Base-by-base conservation (phyloP, 64 coral and sea anemone genomes). In the Montipora foliosa region DNA sequence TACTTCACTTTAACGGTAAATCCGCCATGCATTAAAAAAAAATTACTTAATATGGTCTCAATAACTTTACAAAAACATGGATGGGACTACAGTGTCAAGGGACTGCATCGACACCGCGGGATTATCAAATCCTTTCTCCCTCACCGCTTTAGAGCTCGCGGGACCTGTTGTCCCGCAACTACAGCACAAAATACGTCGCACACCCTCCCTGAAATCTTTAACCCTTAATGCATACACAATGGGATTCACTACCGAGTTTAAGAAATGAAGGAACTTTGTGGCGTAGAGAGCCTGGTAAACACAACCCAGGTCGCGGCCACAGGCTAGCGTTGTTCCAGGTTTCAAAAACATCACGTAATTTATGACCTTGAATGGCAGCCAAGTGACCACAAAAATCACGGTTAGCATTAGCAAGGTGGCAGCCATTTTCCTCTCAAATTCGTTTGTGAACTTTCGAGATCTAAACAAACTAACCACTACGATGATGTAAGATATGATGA, bases 11-110 rank as follows among this genome's bases (percentile, higher is more conserved):
- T 37, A 37, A 37, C 1, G 37, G 37, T 37, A 37, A 37, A 37
- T 37, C 37, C 37, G 37, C 37, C 37, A 37, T 37, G 37, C 37
- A 37, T 37, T 37, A 37, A 37, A 37, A 37, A 37, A 37, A 37
- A 37, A 37, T 37, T 37, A 37, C 37, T 37, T 37, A 37, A 37
- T 37, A 37, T 37, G 37, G 37, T 57, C 53, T 57, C 2, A 57
- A 57, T 57, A 57, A 57, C 53, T 71, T 86, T 86, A 86, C 82
- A 86, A 67, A 71, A 71, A 86, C 82, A 86, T 86, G 10, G 82
- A 86, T 44, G 82, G 82, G 45, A 86, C 82, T 71, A 22, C 66
- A 24, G 82, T 71, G 13, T 86, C 82, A 8, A 86, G 46, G 46
- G 82, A 86, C 14, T 70, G 62, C 82, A 86, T 86, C 13, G 82